Evolutionary conservation across 2,888 invertebrate species (phyloP), one percentile per base, ranked within the genome.

Genomic region (Cheilosia urbana): DNA sequence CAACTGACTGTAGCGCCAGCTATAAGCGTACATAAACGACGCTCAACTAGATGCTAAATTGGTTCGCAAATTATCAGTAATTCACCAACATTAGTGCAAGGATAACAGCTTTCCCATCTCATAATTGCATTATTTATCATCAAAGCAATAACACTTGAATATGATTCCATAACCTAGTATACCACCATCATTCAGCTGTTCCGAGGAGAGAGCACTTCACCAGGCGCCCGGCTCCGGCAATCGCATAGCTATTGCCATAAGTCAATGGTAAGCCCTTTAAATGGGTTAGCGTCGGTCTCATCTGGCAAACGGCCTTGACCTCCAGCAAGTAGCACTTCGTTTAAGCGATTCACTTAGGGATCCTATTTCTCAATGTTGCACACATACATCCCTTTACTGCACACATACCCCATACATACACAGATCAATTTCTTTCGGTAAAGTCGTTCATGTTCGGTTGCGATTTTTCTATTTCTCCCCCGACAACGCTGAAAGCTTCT

Each of bases 291-390:
- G n/a, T 66, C 55, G 65, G 73, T 73, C 27, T 72, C 72, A 73
- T 73, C 65, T 79, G 72, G 49, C 53, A 75, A 68, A 66, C n/a
- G 69, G 69, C 76, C 81, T 69, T 81, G 69, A 81, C 81, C 81
- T 68, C 40, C 6, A 42, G 2, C n/a, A 60, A 80, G 55, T n/a
- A 80, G 62, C 62, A 69, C 63, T 80, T 53, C 53, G 75, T 68
- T 75, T 75, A 75, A 76, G 62, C 75, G 68, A 76, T 76, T 81
- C 68, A 76, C 76, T 80, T 76, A 62, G 66, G 53, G 47, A 62
- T 51, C 45, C 58, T 53, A 45, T 75, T 34, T 40, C 57, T 37
- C 9, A 30, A 40, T 42, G 30, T 15, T 30, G 13, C 17, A 40
- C 24, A 62, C 19, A 40, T n/a, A 66, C 15, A 24, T 11, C 19